Evolutionary conservation across 1,140 invertebrate species (phyloP).

Genomic region (Mya arenaria): DNA sequence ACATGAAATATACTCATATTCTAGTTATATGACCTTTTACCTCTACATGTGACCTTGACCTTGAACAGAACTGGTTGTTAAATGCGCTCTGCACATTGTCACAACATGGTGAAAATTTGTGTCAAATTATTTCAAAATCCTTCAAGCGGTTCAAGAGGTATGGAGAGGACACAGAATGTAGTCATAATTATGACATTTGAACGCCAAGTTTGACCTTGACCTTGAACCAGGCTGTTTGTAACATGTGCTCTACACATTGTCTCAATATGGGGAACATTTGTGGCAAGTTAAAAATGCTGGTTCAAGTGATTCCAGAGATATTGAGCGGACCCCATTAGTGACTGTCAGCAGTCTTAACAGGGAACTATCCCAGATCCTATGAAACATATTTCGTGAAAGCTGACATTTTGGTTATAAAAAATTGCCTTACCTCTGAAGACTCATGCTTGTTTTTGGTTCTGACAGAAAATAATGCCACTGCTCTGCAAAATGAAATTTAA

Average conservation of each 20-base stretch:
- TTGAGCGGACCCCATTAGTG: background rate
- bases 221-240: too few relatives aligned
- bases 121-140: too few relatives aligned
- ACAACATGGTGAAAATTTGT: too few relatives aligned
- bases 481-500: constrained; percentile 35
- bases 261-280: background rate
- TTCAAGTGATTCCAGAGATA: background rate
- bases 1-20: too few relatives aligned
- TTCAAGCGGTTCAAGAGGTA: too few relatives aligned
- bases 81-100: too few relatives aligned
- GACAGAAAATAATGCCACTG: constrained; percentile 29
- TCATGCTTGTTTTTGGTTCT: constrained; percentile 6
- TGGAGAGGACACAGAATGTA: too few relatives aligned
- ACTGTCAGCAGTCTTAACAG: background rate
- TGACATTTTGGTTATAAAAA: background rate
- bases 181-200: too few relatives aligned
- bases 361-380: background rate
- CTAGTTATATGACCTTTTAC: too few relatives aligned
- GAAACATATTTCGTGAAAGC: background rate
- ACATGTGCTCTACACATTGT: background rate
- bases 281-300: background rate
- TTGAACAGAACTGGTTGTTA: too few relatives aligned
- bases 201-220: too few relatives aligned
- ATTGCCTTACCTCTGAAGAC: constrained; percentile 33
- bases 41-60: too few relatives aligned